Conservation (phyloP, 1,140 invertebrate species). For the Drosophila ironensis region DNA sequence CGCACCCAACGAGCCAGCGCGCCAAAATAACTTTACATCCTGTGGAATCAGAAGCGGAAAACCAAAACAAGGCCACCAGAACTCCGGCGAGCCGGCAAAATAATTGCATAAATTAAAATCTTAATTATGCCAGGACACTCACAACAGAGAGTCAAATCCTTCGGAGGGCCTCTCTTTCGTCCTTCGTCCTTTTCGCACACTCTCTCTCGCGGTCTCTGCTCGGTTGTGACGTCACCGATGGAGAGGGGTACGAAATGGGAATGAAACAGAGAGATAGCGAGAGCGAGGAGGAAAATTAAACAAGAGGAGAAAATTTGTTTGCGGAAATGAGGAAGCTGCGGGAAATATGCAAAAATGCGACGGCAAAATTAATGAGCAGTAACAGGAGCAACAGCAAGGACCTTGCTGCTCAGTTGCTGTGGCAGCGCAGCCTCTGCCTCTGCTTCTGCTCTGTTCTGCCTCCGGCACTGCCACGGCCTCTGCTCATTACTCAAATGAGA, state of each 20-base stretch:
- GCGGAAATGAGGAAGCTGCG: conserved; percentile 61
- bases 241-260: conserved; percentile 75
- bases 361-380: conserved; percentile 75
- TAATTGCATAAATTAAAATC: conserved; percentile 81
- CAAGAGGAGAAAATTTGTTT: conserved; percentile 60
- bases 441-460: conserved; percentile 14
- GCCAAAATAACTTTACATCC: conserved; percentile 67
- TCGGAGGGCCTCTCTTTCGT: neutral
- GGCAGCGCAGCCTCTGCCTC: neutral
- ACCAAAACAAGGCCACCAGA: conserved; percentile 48
- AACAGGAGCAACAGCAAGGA: conserved; percentile 53
- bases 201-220: conserved; percentile 5
- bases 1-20: conserved; percentile 51
- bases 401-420: conserved; percentile 15
- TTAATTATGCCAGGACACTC: conserved; percentile 71
- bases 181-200: neutral
- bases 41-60: conserved; percentile 21
- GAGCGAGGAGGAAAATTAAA: conserved; percentile 53
- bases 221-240: conserved; percentile 68
- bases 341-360: conserved; percentile 57
- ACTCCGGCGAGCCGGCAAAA: conserved; percentile 68
- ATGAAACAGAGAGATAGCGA: conserved; percentile 58
- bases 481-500: conserved; percentile 76
- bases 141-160: conserved; percentile 23
- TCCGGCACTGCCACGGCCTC: conserved; percentile 6